These are phyloP conservation scores for Hylaeus volcanicus DNA, from an alignment of 1,140 invertebrate genomes.

Conservation along the genomic window DNA sequence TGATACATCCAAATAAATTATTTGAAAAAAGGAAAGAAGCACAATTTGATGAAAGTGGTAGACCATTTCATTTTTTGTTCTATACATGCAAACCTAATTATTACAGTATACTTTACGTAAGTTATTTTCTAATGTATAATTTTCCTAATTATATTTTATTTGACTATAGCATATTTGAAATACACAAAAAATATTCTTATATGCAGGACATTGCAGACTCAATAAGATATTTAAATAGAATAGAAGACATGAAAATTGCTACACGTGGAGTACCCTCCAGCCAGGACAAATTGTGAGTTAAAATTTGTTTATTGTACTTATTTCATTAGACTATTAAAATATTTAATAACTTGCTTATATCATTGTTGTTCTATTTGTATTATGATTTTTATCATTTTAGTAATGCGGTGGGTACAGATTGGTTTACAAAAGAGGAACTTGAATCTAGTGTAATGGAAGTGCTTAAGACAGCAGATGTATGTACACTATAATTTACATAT, in stretches of 20 bases:
- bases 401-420: slow-evolving; percentile 81
- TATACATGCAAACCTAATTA: slow-evolving; percentile 94
- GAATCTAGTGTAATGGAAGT: slow-evolving; percentile 87
- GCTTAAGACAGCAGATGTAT: slow-evolving; percentile 81
- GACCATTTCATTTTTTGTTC: slow-evolving; percentile 94
- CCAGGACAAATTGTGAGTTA: slow-evolving; percentile 82
- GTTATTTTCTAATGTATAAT: slow-evolving; percentile 33
- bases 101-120: slow-evolving; percentile 91
- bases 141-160: background rate
- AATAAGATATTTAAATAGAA: slow-evolving; percentile 84
- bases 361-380: slow-evolving; percentile 39
- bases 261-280: slow-evolving; percentile 82
- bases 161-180: background rate
- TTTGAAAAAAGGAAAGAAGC: slow-evolving; percentile 93
- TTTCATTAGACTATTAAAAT: slow-evolving; percentile 23
- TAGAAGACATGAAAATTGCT: slow-evolving; percentile 85
- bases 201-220: slow-evolving; percentile 83
- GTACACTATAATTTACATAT: slow-evolving; percentile 3
- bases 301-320: slow-evolving; percentile 24
- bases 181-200: slow-evolving; percentile 42
- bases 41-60: slow-evolving; percentile 93
- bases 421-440: slow-evolving; percentile 86
- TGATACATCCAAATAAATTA: slow-evolving; percentile 92
- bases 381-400: slow-evolving; percentile 74
- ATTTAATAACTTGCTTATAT: slow-evolving; percentile 13